Percentiles rank a stretch among this genome's conserved stretches.
Evolutionary conservation across 2,113 vertebrate species (phyloP).

Genomic region (Megaceryle torquata): DNA sequence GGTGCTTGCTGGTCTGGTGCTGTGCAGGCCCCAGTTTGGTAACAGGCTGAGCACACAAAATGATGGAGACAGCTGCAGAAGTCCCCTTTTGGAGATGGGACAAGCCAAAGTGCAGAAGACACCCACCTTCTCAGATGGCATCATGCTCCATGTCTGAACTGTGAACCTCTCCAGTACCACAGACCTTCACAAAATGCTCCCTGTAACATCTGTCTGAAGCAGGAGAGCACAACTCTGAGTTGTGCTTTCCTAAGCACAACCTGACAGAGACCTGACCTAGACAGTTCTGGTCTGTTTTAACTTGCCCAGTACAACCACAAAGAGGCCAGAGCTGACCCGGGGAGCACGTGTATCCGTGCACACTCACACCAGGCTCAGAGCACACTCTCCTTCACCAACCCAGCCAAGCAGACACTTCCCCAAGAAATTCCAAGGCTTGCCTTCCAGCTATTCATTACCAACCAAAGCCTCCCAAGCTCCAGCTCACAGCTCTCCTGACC

Average conservation of each 20-base stretch:
- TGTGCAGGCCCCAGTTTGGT: background rate
- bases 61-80: rapidly evolving
- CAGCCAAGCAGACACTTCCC: background rate
- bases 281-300: background rate
- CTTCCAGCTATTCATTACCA: constrained; percentile 36
- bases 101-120: background rate
- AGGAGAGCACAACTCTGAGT: background rate
- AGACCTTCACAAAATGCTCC: background rate
- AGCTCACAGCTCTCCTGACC: background rate
- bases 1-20: background rate
- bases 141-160: rapidly evolving
- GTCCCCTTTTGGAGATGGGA: background rate
- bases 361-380: background rate
- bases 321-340: background rate
- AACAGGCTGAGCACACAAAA: background rate
- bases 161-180: background rate
- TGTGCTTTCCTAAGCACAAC: too few species aligned
- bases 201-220: background rate
- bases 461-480: background rate
- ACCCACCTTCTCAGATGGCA: background rate
- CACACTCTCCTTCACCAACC: background rate
- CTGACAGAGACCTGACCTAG: background rate
- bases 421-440: background rate
- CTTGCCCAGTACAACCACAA: background rate
- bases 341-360: background rate